Conservation (phyloP, 2,113 vertebrate species). For the Cynopterus brachyotis region DNA sequence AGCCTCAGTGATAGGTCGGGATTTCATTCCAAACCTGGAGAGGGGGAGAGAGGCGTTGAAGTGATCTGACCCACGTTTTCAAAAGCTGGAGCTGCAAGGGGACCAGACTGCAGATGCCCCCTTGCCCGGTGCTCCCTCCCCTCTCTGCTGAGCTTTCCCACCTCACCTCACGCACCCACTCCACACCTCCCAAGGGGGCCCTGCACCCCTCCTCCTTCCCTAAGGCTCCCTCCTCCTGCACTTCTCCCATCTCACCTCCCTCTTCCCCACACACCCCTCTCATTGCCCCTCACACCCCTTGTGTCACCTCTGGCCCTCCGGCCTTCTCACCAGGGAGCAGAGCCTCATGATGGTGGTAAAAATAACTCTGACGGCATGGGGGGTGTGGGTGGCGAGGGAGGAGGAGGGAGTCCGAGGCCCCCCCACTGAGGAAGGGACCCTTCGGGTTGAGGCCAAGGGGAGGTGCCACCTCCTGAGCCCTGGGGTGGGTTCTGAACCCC, state of each 20-base stretch:
- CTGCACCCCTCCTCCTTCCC: not conserved
- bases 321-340: not conserved
- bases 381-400: too few relatives aligned
- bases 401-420: not conserved
- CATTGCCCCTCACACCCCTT: not conserved
- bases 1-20: not conserved
- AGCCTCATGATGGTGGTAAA: conserved; percentile 47
- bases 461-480: not conserved
- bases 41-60: too few relatives aligned
- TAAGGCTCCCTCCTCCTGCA: fast-evolving
- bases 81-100: not conserved
- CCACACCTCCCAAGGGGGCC: not conserved
- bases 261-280: not conserved
- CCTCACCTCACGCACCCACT: too few relatives aligned
- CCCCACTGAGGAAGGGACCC: not conserved
- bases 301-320: conserved; percentile 37
- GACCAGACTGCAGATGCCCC: not conserved
- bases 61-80: too few relatives aligned
- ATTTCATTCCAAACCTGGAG: not conserved
- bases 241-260: not conserved
- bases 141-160: not conserved
- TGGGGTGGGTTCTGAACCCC: too few relatives aligned
- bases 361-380: not conserved
- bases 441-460: not conserved
- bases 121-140: not conserved